Evolutionary conservation across 2,888 invertebrate species (phyloP), one percentile per base, ranked within the genome.

Genomic region (Trissolcus brochymenae): DNA sequence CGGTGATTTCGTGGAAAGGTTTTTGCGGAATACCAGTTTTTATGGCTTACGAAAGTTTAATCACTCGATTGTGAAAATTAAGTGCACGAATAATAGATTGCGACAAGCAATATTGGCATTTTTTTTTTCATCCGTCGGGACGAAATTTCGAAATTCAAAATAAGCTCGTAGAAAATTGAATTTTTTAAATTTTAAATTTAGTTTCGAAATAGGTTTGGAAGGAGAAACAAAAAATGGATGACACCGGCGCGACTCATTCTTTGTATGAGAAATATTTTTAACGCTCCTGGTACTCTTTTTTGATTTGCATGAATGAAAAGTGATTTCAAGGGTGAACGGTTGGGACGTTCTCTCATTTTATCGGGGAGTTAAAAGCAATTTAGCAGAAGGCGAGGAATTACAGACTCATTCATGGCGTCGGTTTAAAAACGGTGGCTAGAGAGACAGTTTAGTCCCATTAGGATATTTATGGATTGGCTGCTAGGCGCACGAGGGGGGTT

Each of bases 391-490:
- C 49, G 66, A 66, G 55, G 55, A 73, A 72, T 67, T 60, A 62
- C 35, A 67, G 66, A 80, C 68, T 80, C 76, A 79, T 80, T 80
- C 80, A 77, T 70, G 71, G 79, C 72, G 79, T 81, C 82, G 81
- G 75, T 74, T 80, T 78, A 71, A 80, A 81, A 81, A 79, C 74
- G 79, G 76, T 74, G 82, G 82, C 83, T 83, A 84, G 82, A 80
- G 84, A 85, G 85, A 85, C 84, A 87, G 84, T 84, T 86, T 84
- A 84, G 84, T 77, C 82, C 86, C 82, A 85, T 86, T 86, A 86
- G 83, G 84, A 84, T 87, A 87, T 87, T 87, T 86, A 86, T 86
- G 84, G 84, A 86, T 87, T 85, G 83, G 81, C 81, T 81, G 80
- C 67, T 68, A 74, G 78, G 81, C 80, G 78, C 72, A 64, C 53